Conservation (phyloP, 1,140 invertebrate species). For the Sipha flava region DNA sequence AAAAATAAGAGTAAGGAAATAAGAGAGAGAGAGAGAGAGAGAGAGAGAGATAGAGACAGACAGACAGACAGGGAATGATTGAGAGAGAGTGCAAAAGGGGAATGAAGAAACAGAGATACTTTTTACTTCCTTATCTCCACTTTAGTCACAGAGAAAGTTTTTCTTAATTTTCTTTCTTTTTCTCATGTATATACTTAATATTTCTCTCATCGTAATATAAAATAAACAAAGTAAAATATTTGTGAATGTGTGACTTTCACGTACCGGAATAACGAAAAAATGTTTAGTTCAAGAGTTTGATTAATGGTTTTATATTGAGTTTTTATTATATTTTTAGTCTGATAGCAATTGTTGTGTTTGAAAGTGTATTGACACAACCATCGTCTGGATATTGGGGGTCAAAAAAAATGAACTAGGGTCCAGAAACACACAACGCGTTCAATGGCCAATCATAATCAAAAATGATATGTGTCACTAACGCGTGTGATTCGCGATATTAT, state of each 20-base stretch:
- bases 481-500: too few species aligned
- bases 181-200: too few species aligned
- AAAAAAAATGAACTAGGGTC: too few species aligned
- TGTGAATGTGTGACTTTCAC: not conserved
- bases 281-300: not conserved
- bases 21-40: not conserved
- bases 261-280: not conserved
- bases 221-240: not conserved
- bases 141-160: not conserved
- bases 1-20: too few species aligned
- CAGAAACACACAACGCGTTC: too few species aligned
- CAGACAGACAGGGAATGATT: not conserved
- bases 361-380: not conserved
- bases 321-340: not conserved
- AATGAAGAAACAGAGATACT: not conserved
- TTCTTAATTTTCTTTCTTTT: not conserved
- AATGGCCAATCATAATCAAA: too few species aligned
- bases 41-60: not conserved
- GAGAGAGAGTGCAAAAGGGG: not conserved
- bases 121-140: not conserved
- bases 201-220: too few species aligned
- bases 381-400: too few species aligned
- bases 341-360: not conserved
- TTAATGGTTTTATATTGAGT: not conserved
- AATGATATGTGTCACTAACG: too few species aligned